Evolutionary conservation across 2,888 invertebrate species (phyloP).

Genomic region (Drosophila prostipennis): DNA sequence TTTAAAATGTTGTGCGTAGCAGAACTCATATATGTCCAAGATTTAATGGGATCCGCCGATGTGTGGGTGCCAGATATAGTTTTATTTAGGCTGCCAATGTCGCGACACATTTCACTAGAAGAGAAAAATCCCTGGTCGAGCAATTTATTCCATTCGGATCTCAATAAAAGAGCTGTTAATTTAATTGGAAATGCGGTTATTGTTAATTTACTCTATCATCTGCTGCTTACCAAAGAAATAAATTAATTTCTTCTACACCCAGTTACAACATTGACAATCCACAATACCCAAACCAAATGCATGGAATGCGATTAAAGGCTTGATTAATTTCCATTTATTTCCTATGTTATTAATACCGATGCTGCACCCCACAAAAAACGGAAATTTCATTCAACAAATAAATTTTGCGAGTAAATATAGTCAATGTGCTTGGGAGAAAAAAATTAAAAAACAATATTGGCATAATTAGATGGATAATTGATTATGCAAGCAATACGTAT

Average conservation of each 20-base stretch:
- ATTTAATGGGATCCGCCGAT: conserved; percentile 45
- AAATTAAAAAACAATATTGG: conserved; percentile 18
- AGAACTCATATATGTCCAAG: conserved; percentile 23
- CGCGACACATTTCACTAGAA: conserved; percentile 66
- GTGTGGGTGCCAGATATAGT: conserved; percentile 35
- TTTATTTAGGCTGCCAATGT: conserved; percentile 58
- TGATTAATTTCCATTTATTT: conserved; percentile 67
- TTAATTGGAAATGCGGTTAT: conserved; percentile 73
- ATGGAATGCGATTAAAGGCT: conserved; percentile 67
- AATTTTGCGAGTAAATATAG: conserved; percentile 20
- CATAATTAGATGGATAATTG: conserved; percentile 44
- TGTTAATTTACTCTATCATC: conserved; percentile 61
- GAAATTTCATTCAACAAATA: conserved; percentile 35
- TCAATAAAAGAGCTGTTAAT: conserved; percentile 61
- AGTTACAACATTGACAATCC: conserved; percentile 40
- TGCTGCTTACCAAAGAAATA: conserved; percentile 67
- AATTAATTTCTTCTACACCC: conserved; percentile 62
- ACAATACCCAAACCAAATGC: conserved; percentile 42
- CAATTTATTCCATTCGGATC: conserved; percentile 49
- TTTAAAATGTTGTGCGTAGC: conserved; percentile 32
- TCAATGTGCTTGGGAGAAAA: conserved; percentile 13
- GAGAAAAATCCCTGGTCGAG: conserved; percentile 26
- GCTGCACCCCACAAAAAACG: conserved; percentile 20
- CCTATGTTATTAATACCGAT: conserved; percentile 40
- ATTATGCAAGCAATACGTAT: conserved; percentile 38